Evolutionary conservation across 2,113 vertebrate genomes (phyloP).

Genomic region (Macquaria ambigua): DNA sequence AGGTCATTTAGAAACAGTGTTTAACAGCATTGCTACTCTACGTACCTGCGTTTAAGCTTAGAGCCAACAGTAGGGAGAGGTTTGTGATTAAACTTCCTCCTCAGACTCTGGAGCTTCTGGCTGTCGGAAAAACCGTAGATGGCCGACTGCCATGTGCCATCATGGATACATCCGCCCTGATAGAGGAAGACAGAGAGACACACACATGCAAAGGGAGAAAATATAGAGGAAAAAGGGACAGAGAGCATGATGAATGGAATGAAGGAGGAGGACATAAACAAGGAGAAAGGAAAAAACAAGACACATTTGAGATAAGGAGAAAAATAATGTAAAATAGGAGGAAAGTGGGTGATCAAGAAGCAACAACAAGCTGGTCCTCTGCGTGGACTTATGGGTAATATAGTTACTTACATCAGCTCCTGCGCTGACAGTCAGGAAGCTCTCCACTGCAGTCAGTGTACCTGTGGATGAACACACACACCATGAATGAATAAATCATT

Average conservation of each 20-base stretch:
- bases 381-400: constrained; percentile 11
- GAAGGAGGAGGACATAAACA: neutral
- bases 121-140: constrained; percentile 88
- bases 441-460: constrained; percentile 93
- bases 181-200: constrained; percentile 10
- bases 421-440: constrained; percentile 88
- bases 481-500: neutral
- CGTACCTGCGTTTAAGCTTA: constrained; percentile 91
- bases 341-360: neutral
- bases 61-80: constrained; percentile 88
- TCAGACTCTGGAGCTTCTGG: constrained; percentile 84
- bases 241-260: neutral
- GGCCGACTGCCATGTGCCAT: constrained; percentile 95
- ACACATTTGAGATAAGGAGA: neutral
- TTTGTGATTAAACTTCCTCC: constrained; percentile 87
- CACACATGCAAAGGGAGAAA: neutral
- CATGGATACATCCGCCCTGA: constrained; percentile 90
- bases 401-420: constrained; percentile 89
- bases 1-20: neutral
- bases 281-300: neutral
- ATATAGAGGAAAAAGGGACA: neutral
- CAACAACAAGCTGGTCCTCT: neutral
- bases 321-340: neutral
- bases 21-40: too few relatives aligned
- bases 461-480: constrained; percentile 78